Conservation (phyloP, 1,140 invertebrate genomes). For the Drosophila miranda region DNA sequence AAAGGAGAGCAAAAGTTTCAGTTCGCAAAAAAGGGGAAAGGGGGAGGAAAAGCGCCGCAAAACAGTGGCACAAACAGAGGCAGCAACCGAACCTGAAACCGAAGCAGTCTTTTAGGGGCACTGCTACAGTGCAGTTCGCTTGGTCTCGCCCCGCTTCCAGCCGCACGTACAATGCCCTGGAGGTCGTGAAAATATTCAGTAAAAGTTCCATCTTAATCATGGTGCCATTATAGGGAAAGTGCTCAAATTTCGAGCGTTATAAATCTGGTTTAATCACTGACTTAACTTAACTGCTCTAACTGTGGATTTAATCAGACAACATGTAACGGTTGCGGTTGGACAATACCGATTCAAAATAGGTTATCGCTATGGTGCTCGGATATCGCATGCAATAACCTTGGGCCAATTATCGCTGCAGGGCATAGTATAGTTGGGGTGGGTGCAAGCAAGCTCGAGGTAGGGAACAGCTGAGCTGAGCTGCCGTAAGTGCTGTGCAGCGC, state of each 20-base stretch:
- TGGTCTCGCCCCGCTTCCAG: conserved; percentile 3
- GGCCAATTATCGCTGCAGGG: too few relatives aligned
- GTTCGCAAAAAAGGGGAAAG: background rate
- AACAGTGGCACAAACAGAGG: conserved; percentile 20
- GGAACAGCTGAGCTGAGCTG: too few relatives aligned
- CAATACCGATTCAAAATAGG: too few relatives aligned
- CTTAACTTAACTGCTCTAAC: background rate
- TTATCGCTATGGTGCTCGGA: too few relatives aligned
- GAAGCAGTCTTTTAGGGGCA: conserved; percentile 76
- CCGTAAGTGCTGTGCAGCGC: too few relatives aligned
- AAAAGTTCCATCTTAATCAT: background rate
- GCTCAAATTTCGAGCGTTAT: too few relatives aligned
- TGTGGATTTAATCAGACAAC: background rate
- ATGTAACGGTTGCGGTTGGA: too few relatives aligned
- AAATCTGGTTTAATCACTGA: too few relatives aligned
- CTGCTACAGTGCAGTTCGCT: conserved; percentile 69
- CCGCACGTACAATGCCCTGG: background rate
- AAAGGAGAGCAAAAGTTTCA: conserved; percentile 46
- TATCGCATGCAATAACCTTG: too few relatives aligned
- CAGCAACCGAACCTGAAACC: conserved; percentile 14
- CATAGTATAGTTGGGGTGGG: too few relatives aligned
- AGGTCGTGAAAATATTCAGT: background rate
- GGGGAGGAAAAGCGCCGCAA: conserved; percentile 8
- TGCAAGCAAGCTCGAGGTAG: too few relatives aligned
- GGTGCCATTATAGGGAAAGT: too few relatives aligned